Evolutionary conservation across 92 coral and sea anemone species (phyloP).

Genomic region (Nematostella vectensis): DNA sequence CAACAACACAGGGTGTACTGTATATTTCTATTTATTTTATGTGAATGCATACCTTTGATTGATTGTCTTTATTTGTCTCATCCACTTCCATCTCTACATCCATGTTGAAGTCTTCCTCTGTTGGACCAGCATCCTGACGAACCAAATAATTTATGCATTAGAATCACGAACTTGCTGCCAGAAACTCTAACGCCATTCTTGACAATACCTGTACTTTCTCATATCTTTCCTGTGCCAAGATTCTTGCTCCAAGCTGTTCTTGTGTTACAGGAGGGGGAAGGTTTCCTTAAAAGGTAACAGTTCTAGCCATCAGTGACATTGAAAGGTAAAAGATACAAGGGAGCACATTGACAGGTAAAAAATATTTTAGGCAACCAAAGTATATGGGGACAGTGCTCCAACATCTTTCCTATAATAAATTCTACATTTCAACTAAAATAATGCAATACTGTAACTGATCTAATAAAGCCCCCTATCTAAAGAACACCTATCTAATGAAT

Average conservation of each 20-base stretch:
- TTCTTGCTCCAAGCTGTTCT: conserved; percentile 98
- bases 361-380: too few species aligned
- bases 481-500: too few species aligned
- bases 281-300: conserved; percentile 52
- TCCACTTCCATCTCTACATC: conserved; percentile 99
- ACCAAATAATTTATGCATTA: neutral
- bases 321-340: neutral
- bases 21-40: too few species aligned
- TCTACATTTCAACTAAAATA: too few species aligned
- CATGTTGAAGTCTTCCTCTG: conserved; percentile 87
- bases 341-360: neutral
- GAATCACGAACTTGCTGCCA: too few species aligned
- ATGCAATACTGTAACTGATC: too few species aligned
- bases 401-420: too few species aligned
- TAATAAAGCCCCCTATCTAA: too few species aligned
- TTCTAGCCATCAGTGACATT: too few species aligned
- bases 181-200: too few species aligned
- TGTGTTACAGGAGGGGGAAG: conserved; percentile 92
- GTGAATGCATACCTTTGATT: neutral
- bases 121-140: conserved; percentile 41
- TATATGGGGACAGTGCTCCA: too few species aligned
- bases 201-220: conserved; percentile 69
- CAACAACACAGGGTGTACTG: too few species aligned
- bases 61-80: conserved; percentile 14
- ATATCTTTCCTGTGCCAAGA: conserved; percentile 86